Evolutionary conservation across 2,797 vertebrate species (phyloP), one percentile per base, ranked within the genome.

Genomic region (Sorex maritimensis): DNA sequence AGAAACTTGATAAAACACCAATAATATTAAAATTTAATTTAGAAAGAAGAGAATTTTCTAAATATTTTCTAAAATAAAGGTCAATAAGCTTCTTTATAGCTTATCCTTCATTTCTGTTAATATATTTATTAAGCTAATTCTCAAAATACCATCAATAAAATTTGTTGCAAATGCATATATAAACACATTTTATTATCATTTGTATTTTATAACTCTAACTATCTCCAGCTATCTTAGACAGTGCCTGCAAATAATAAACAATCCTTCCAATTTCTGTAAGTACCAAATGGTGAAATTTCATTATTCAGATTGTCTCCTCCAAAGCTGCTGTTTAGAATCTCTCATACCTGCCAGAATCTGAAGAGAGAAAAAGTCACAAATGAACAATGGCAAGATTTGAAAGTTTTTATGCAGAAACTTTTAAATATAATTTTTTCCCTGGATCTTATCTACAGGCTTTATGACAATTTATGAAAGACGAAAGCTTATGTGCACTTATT

Each of bases 391-490:
- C 28, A 88, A 46, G 44, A 95, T 79, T 52, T n/a, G 30, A 85
- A n/a, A 75, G 81, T 91, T 10, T 14, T 17, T 1, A 65, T 75
- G 30, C 17, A 78, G 73, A 74, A 83, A 44, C 24, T 58, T 72
- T 88, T 6, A 75, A 73, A 44, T 61, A 73, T 81, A 23, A 49
- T 1, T 61, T 79, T 71, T 71, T 86, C 24, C 63, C 26, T 83
- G 58, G 19, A 38, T 74, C 52, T 49, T 91, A 46, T 88, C 78
- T 86, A 95, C 5, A 49, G 75, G 67, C 2, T 77, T 81, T 61
- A 24, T 69, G 55, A 34, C 49, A 95, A n/a, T n/a, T 44, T 67
- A 75, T 34, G 15, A 80, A 91, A 89, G 71, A 95, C 26, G 38
- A 89, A 95, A 67, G 3, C 28, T 74, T 81, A 74, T 15, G 74